Evolutionary conservation across 2,888 invertebrate genomes (phyloP), one percentile per base, ranked within the genome.

Genomic region (Megamerina dolium): DNA sequence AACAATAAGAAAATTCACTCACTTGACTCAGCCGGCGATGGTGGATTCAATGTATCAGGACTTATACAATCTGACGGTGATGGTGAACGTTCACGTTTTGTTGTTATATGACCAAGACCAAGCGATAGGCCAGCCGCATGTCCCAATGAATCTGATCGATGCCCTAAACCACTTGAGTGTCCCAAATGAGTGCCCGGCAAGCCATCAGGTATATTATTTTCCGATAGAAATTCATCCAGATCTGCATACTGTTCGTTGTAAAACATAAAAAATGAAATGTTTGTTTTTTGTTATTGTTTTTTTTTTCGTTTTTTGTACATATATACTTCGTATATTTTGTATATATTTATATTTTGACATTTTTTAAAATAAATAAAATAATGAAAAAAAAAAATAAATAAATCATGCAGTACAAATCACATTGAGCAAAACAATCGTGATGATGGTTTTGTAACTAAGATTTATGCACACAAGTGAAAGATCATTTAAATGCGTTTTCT

Each of bases 171-270:
- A 46, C 71, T 60, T 40, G 70, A 61, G 58, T 72, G 72, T 42
- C 72, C 72, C 64, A 72, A 68, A 57, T 77, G 82, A 70, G 73
- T 76, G 50, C 75, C 77, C 39, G 82, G 77, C 58, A 81, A 77
- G 53, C 82, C 81, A 69, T 90, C 89, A 54, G 90, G 89, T 74
- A 91, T 89, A 61, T 90, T 91, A 73, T 93, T 94, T 75, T 94
- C 94, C 66, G 88, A 90, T 66, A 94, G 81, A 76, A 94, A 94
- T 77, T 94, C 94, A 76, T 95, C 94, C 76, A 95, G 78, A 77
- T 94, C 94, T 77, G 94, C 93, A 74, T 93, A 94, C 88, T 92
- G 79, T 51, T 44, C 39, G 37, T 37, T 27, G 35, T 32, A 26
- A 20, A 21, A 37, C 14, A 41, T 16, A 31, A 30, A 36, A 30